Conservation (phyloP, 2,797 vertebrate genomes). For the Valencia hispanica region DNA sequence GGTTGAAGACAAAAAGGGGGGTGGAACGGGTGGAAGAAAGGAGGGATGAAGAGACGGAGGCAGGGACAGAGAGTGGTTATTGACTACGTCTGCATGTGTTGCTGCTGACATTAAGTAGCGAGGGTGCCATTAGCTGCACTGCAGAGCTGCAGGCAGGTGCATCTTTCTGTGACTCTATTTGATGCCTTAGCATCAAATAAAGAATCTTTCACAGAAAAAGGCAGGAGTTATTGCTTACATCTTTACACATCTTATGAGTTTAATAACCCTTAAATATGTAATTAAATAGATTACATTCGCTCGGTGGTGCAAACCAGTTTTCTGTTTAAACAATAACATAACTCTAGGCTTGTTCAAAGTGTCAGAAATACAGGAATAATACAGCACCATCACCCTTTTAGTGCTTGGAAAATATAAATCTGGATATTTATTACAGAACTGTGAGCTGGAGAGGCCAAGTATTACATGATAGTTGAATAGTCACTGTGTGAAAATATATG, state of each 20-base stretch:
- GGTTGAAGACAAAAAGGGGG: constrained; percentile 67
- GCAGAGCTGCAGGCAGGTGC: constrained; percentile 31
- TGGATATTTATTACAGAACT: neutral
- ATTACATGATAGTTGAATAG: neutral
- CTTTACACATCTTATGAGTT: neutral
- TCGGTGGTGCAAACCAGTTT: neutral
- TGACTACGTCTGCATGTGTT: constrained; percentile 45
- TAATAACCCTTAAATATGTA: neutral
- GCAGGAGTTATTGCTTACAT: neutral
- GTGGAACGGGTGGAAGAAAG: constrained; percentile 35
- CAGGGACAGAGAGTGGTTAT: constrained; percentile 66
- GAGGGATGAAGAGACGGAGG: constrained; percentile 50
- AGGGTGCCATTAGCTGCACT: constrained; percentile 30
- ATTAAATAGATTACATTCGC: neutral
- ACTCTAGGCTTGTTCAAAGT: neutral
- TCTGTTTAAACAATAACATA: neutral
- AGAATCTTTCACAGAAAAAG: constrained; percentile 8
- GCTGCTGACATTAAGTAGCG: constrained; percentile 27
- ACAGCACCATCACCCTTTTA: neutral
- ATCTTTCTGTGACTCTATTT: neutral
- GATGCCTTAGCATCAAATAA: constrained; percentile 19
- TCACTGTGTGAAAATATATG: neutral
- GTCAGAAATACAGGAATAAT: constrained; percentile 6
- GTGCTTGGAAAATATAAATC: neutral
- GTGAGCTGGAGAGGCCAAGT: neutral